These are phyloP conservation scores for Drosophila bifasciata DNA, from an alignment of 1,140 invertebrate genomes.

Conservation along the genomic window DNA sequence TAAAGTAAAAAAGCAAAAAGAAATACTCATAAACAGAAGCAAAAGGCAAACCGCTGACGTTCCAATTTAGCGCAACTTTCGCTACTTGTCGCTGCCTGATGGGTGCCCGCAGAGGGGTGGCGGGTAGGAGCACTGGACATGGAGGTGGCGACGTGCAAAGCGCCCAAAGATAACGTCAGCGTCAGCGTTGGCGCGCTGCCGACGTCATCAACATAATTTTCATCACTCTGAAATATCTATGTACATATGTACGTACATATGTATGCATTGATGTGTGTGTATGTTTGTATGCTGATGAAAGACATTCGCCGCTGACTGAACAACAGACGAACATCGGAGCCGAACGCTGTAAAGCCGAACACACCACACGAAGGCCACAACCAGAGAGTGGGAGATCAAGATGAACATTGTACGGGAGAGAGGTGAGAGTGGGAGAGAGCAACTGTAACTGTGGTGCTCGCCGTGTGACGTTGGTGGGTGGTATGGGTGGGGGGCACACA, in stretches of 20 bases:
- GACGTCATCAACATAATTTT: constrained; percentile 83
- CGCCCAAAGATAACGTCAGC: constrained; percentile 35
- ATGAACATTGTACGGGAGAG: constrained; percentile 1
- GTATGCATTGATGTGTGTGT: no score
- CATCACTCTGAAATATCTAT: constrained; percentile 73
- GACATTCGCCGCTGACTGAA: constrained; percentile 50
- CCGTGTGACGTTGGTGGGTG: constrained; percentile 12
- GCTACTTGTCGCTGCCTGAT: constrained; percentile 68
- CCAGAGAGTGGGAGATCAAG: constrained; percentile 25
- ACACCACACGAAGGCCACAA: constrained; percentile 8
- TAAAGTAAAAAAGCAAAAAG: constrained; percentile 40
- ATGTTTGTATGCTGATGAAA: constrained; percentile 68
- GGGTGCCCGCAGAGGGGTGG: constrained; percentile 32
- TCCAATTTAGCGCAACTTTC: constrained; percentile 81
- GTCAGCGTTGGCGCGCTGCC: constrained; percentile 30
- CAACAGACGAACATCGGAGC: constrained; percentile 39
- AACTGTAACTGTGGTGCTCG: constrained; percentile 6
- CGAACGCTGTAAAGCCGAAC: constrained; percentile 19
- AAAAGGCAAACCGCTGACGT: constrained; percentile 70
- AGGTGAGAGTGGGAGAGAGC: constrained; percentile 17
- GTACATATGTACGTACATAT: constrained; percentile 23
- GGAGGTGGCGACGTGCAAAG: constrained; percentile 49
- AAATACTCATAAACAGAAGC: constrained; percentile 71
- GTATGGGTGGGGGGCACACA: constrained; percentile 6
- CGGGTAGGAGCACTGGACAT: neutral